These are phyloP conservation scores for Orthosia incerta DNA, from an alignment of 2,888 invertebrate species.

Conservation along the genomic window DNA sequence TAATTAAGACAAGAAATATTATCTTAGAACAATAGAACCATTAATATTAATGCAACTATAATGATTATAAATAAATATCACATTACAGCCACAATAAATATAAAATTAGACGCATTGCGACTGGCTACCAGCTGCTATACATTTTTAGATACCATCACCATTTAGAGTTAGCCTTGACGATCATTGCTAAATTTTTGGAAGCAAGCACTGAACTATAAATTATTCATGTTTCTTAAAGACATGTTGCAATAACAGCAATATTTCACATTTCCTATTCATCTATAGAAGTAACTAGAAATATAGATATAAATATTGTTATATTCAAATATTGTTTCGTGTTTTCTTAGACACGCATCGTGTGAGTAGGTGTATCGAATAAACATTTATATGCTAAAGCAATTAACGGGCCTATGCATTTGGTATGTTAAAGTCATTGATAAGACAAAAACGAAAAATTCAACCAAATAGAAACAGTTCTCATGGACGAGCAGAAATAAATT, in stretches of 20 bases:
- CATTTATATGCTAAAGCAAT: slow-evolving; percentile 22
- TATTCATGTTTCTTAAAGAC: slow-evolving; percentile 44
- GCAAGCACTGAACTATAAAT: slow-evolving; percentile 34
- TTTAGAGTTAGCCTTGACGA: slow-evolving; percentile 34
- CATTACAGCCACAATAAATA: slow-evolving; percentile 37
- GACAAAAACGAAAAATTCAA: slow-evolving; percentile 19
- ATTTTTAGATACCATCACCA: slow-evolving; percentile 27
- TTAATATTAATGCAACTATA: slow-evolving; percentile 40
- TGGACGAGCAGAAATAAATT: slow-evolving; percentile 23
- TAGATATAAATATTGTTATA: not conserved
- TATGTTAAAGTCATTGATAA: slow-evolving; percentile 42
- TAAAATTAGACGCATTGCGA: slow-evolving; percentile 37
- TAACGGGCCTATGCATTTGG: slow-evolving; percentile 12
- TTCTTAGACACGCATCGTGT: not conserved
- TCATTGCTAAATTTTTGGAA: slow-evolving; percentile 43
- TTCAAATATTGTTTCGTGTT: slow-evolving; percentile 5
- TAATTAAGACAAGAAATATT: slow-evolving; percentile 25
- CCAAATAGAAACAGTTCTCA: slow-evolving; percentile 17
- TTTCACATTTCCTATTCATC: slow-evolving; percentile 27
- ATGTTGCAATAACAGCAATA: slow-evolving; percentile 38
- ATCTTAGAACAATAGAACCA: slow-evolving; percentile 50
- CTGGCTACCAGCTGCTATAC: slow-evolving; percentile 5
- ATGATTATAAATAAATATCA: slow-evolving; percentile 51
- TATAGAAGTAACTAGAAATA: slow-evolving; percentile 33
- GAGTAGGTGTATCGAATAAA: slow-evolving; percentile 14